Conservation (phyloP, 2,113 vertebrate genomes). For the Tyto alba region DNA sequence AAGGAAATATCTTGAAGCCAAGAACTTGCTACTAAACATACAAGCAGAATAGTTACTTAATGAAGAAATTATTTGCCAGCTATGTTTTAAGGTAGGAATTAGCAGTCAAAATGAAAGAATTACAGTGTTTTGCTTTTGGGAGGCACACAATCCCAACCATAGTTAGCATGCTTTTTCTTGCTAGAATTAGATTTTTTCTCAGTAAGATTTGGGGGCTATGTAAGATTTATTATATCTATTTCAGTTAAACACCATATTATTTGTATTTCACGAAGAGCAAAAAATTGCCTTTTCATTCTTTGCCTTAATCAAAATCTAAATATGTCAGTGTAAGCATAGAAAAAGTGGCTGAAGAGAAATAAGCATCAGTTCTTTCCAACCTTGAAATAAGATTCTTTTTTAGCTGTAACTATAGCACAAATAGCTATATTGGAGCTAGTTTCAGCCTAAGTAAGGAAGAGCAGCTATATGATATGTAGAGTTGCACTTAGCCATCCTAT, state of each 20-base stretch:
- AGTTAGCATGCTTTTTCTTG: background rate
- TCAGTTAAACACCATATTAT: background rate
- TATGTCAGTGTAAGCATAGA: background rate
- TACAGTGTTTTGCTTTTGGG: background rate
- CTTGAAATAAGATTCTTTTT: background rate
- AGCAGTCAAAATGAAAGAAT: background rate
- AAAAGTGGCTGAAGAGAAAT: background rate
- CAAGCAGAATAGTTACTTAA: background rate
- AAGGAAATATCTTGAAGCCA: background rate
- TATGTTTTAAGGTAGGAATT: background rate
- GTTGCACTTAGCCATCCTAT: background rate
- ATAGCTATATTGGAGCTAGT: background rate
- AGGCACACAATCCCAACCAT: background rate
- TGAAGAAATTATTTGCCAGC: background rate
- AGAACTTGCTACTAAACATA: constrained; percentile 19
- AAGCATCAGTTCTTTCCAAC: background rate
- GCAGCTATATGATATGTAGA: background rate
- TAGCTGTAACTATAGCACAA: background rate
- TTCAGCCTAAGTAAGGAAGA: background rate
- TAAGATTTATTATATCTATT: background rate
- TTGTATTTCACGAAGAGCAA: background rate
- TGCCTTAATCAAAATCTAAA: background rate
- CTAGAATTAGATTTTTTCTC: background rate
- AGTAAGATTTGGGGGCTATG: background rate
- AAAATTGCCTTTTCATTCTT: background rate